Evolutionary conservation across 2,797 vertebrate species (phyloP).

Genomic region (Moxostoma hubbsi): DNA sequence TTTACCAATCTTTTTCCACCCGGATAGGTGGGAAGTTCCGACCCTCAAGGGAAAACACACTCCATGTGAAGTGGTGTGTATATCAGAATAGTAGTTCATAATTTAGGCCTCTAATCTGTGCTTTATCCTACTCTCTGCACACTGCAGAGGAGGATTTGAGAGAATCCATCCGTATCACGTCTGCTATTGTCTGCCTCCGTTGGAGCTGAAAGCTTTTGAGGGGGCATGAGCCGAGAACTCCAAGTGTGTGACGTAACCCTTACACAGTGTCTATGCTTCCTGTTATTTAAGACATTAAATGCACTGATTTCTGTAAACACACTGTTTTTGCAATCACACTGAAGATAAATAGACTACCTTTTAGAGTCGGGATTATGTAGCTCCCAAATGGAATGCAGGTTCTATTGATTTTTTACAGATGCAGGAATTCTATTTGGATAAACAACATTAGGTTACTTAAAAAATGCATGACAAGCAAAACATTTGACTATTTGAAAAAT

Average conservation of each 20-base stretch:
- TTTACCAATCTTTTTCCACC: neutral
- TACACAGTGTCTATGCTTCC: neutral
- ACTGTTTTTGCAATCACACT: neutral
- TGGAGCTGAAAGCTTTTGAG: slow-evolving; percentile 74
- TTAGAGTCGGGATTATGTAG: neutral
- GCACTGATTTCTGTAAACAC: neutral
- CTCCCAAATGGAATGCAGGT: neutral
- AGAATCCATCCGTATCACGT: slow-evolving; percentile 69
- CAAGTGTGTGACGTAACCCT: slow-evolving; percentile 13
- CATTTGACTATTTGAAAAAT: no score
- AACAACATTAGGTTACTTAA: neutral
- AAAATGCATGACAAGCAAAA: neutral
- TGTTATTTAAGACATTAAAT: slow-evolving; percentile 10
- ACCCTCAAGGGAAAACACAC: slow-evolving; percentile 43
- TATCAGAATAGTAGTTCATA: slow-evolving; percentile 72
- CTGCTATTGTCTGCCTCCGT: slow-evolving; percentile 71
- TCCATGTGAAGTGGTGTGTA: slow-evolving; percentile 65
- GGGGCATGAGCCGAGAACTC: slow-evolving; percentile 52
- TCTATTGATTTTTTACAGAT: neutral
- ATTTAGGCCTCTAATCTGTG: slow-evolving; percentile 74
- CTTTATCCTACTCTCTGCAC: slow-evolving; percentile 70
- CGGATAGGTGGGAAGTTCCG: neutral
- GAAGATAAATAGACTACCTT: neutral
- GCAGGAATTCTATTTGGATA: neutral
- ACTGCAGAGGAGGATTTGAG: slow-evolving; percentile 68